Base-by-base conservation (phyloP, 2,113 vertebrate genomes). In the Nibea coibor region DNA sequence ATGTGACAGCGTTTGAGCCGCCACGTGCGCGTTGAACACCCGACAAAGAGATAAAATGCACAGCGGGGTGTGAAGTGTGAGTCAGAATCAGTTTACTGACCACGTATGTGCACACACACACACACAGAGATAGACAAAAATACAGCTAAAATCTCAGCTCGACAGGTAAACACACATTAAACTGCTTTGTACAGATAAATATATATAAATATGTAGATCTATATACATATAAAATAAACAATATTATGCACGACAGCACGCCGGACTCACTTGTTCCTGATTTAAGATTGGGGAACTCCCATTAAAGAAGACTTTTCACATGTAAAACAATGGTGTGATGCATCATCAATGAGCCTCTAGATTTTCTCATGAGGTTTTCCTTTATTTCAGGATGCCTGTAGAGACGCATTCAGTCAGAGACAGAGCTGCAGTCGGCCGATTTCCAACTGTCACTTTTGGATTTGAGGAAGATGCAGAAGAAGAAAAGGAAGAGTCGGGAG, bases 391-490 rank as follows among this genome's bases (percentile, higher is more conserved):
- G 66, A 95, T 95, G 93, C 78, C 91, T 51, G 69, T 57, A 10
- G 89, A 74, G 70, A 79, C 24, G 0, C 42, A 15, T 2, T 87
- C 91, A 4, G 16, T 77, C 61, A 80, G 93, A 71, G 47, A 82
- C 83, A 77, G 71, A 9, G 81, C 88, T 22, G 74, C 83, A 3
- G 81, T 93, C n/a, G 94, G 94, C 10, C 91, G 94, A 10, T 95
- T 94, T 76, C 93, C 94, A 6, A 19, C 78, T 0, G 81, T 92
- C 77, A 90, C 86, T 22, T 63, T 92, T 8, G 64, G 28, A 6
- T 72, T 63, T 67, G 78, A 28, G 14, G 87, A 85, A 1, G 79
- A 89, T 15, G 11, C 65, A 1, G 75, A 78, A 19, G 53, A 62
- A 5, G 74, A 78, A 10, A 77, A 76, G 10, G 79, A 87, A 59